These are phyloP conservation scores for Triplophysa siluroides DNA, from an alignment of 2,113 vertebrate genomes.

Conservation along the genomic window DNA sequence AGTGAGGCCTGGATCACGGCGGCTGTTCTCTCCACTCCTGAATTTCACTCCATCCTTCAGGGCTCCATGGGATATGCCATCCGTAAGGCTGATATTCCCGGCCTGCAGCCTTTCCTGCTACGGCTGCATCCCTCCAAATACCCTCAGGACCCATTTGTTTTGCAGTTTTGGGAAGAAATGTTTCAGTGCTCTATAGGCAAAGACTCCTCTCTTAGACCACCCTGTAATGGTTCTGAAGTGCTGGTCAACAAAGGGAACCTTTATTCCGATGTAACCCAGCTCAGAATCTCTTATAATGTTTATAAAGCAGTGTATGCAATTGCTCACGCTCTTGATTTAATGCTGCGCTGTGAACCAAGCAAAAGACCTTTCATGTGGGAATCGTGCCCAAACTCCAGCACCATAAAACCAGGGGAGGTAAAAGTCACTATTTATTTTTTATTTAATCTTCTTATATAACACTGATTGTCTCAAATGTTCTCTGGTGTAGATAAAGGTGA, in stretches of 20 bases:
- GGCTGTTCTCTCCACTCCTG: constrained; percentile 68
- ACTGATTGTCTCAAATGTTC: background rate
- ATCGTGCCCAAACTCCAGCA: constrained; percentile 63
- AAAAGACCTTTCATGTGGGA: constrained; percentile 60
- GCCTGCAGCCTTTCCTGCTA: constrained; percentile 72
- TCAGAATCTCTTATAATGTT: constrained; percentile 80
- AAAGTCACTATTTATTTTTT: constrained; percentile 10
- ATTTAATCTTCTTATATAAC: background rate
- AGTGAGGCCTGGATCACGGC: constrained; percentile 82
- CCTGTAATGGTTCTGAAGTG: constrained; percentile 72
- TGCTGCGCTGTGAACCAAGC: constrained; percentile 68
- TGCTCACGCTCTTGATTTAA: constrained; percentile 66
- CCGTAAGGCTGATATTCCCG: constrained; percentile 68
- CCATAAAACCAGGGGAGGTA: constrained; percentile 75
- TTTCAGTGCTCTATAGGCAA: constrained; percentile 72
- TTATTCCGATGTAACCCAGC: constrained; percentile 75
- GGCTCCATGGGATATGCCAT: constrained; percentile 79
- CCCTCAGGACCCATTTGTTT: constrained; percentile 67
- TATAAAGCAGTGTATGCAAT: constrained; percentile 78
- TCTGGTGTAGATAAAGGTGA: background rate
- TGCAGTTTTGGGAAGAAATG: constrained; percentile 75
- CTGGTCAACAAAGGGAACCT: constrained; percentile 67
- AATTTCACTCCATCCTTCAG: constrained; percentile 69
- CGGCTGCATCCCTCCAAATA: constrained; percentile 65
- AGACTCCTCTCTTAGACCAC: constrained; percentile 47